Conservation (phyloP, 2,113 vertebrate species). For the Periophthalmus modestus region DNA sequence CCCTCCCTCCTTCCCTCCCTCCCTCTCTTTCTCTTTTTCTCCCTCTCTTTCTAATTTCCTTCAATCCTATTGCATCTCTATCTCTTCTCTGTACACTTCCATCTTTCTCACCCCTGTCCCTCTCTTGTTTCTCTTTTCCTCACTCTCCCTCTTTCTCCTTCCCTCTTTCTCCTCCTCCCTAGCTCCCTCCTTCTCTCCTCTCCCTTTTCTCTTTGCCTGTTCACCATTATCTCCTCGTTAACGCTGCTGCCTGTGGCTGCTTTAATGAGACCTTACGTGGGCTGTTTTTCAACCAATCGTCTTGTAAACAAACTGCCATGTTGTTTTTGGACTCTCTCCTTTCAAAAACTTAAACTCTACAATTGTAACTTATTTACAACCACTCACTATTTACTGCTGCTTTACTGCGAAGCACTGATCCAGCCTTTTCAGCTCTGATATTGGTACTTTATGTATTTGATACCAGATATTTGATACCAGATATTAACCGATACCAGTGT, state of each 20-base stretch:
- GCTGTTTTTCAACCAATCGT: conserved; percentile 4
- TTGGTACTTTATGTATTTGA: too few relatives aligned
- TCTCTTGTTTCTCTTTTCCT: neutral
- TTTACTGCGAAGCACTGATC: too few relatives aligned
- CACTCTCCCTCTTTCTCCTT: neutral
- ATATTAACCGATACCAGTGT: too few relatives aligned
- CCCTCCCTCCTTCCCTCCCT: neutral
- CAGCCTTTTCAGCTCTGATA: too few relatives aligned
- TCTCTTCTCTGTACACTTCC: neutral
- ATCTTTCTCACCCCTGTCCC: neutral
- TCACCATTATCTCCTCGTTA: conserved; percentile 39
- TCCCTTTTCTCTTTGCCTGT: conserved; percentile 56
- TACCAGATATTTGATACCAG: too few relatives aligned
- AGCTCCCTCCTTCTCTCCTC: conserved; percentile 1
- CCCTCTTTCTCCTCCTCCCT: conserved; percentile 5
- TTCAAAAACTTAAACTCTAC: neutral
- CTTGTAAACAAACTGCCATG: conserved; percentile 8
- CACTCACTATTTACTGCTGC: too few relatives aligned
- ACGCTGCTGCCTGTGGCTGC: conserved; percentile 20
- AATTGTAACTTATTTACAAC: neutral
- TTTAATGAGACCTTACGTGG: conserved; percentile 34
- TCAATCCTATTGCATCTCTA: neutral
- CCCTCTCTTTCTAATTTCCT: neutral
- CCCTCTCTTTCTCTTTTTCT: neutral
- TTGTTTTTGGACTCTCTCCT: neutral